Base-by-base conservation (phyloP, 2,888 invertebrate species). In the Pantelozetes paolii region DNA sequence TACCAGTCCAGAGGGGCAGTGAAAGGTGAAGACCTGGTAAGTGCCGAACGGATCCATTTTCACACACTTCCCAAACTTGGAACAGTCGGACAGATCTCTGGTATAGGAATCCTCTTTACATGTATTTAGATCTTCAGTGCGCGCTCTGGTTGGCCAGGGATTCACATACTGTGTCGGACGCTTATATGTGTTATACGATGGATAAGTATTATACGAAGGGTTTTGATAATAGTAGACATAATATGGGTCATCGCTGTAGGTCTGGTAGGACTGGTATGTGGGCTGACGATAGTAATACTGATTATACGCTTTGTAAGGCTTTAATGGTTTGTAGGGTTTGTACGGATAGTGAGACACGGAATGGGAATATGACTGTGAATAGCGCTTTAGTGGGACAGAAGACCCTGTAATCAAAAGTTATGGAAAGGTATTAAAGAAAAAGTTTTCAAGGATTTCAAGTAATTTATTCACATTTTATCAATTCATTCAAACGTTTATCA, bases 1-100 rank as follows among this genome's bases (percentile, higher is more conserved):
- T 0, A 69, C 45, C 28, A 69, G 69, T 28, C 45, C 45, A 23
- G n/a, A 8, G 9, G 69, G 69, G 26, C 69, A 69, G 26, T 26
- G 3, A 23, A 69, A 69, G 18, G 42, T 69, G 28, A 45, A 69
- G 40, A 69, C n/a, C 26, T 69, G 40, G 20, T 45, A 69, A 45
- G 28, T 69, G 18, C 42, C 42, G 18, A 13, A 69, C 26, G 23
- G 18, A 23, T 69, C 69, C 26, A 32, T 69, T 45, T 28, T 42
- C 1, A 69, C 42, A 42, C 69, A 69, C 20, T 69, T 69, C 5
- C 45, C 23, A 28, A 69, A 69, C 26, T 69, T 42, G 23, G n/a
- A 45, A 45, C 69, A 69, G 45, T 69, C 69, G 15, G 18, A n/a
- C 18, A 69, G 1, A 28, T 69, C 69, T 28, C 69, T 2, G 23